phyloP scores from a whole-genome alignment of 2,888 invertebrate genomes.

The Drosophila affinis region DNA sequence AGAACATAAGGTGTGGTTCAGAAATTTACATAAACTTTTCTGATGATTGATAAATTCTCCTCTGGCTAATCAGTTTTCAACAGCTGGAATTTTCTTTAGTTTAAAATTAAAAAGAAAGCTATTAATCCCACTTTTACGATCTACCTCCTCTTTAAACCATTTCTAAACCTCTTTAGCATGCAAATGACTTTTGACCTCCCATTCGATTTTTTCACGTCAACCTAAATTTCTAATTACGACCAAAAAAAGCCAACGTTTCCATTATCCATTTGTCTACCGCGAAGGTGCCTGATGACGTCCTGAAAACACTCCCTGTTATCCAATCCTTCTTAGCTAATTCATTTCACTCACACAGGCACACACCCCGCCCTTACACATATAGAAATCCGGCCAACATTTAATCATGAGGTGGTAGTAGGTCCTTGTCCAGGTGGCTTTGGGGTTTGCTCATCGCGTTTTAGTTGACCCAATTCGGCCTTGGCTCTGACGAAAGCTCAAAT shows the following conservation, averaged over 20 bases:
- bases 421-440: constrained; percentile 36
- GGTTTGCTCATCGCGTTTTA: constrained; percentile 42
- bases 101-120: background rate
- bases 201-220: constrained; percentile 17
- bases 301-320: constrained; percentile 20
- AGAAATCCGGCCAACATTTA: constrained; percentile 20
- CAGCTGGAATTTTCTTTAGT: background rate
- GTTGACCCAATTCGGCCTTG: constrained; percentile 62
- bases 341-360: constrained; percentile 10
- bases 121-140: too few relatives aligned
- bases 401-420: constrained; percentile 27
- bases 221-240: constrained; percentile 21
- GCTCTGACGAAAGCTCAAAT: constrained; percentile 32
- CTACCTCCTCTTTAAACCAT: too few relatives aligned
- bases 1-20: background rate
- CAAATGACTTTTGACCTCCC: constrained; percentile 2
- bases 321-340: constrained; percentile 12
- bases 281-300: background rate
- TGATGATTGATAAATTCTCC: too few relatives aligned
- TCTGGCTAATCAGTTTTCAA: too few relatives aligned
- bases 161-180: background rate
- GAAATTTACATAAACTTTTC: background rate
- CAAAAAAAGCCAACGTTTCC: constrained; percentile 13
- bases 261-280: constrained; percentile 26
- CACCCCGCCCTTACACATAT: constrained; percentile 6